Conservation (phyloP, 2,888 invertebrate genomes). For the Ischnus inquisitorius region DNA sequence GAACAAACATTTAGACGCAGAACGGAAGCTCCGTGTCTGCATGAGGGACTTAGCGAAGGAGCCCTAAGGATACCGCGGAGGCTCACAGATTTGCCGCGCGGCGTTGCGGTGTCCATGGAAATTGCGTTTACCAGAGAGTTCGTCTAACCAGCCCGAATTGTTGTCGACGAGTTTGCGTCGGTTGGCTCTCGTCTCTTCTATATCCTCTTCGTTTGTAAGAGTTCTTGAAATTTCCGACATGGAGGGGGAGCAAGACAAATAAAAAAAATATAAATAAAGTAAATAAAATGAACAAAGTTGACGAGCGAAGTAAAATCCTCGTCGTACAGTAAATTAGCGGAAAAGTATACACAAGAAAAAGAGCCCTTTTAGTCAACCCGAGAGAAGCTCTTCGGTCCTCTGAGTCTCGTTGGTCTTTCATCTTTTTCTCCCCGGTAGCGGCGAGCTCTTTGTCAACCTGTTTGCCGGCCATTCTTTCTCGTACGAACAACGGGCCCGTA, state of each 20-base stretch:
- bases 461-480: constrained; percentile 14
- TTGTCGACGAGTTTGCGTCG: constrained; percentile 36
- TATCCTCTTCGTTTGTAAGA: background rate
- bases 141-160: constrained; percentile 50
- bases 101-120: constrained; percentile 48
- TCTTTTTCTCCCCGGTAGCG: constrained; percentile 22
- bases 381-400: constrained; percentile 23
- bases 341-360: constrained; percentile 9
- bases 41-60: constrained; percentile 24
- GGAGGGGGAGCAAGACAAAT: background rate
- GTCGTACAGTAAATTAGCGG: constrained; percentile 36
- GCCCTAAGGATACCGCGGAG: constrained; percentile 15
- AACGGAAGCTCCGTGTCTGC: constrained; percentile 11
- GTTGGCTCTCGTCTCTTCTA: constrained; percentile 29
- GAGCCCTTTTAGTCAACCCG: background rate
- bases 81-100: constrained; percentile 12
- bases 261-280: constrained; percentile 4
- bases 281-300: background rate
- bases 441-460: constrained; percentile 22
- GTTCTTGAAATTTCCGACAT: background rate
- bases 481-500: constrained; percentile 24
- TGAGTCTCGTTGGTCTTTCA: constrained; percentile 15
- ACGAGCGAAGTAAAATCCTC: background rate
- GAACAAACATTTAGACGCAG: constrained; percentile 40
- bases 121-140: constrained; percentile 60